These are phyloP conservation scores for Drosophila setosimentum DNA, from an alignment of 2,888 invertebrate species.

Conservation along the genomic window DNA sequence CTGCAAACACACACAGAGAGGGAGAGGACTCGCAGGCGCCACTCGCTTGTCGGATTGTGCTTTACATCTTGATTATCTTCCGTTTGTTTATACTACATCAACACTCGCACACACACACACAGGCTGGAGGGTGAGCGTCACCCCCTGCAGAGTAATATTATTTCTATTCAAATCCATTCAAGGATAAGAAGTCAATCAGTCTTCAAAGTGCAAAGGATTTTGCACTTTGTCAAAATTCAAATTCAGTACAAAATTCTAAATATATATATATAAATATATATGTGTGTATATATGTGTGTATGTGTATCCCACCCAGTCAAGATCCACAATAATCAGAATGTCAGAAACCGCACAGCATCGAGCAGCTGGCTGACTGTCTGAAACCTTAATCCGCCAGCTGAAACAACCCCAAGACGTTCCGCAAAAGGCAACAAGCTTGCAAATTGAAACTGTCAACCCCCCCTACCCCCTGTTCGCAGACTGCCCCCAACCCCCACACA, in stretches of 20 bases:
- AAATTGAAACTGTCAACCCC: slow-evolving; percentile 70
- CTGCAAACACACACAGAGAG: neutral
- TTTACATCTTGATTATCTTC: slow-evolving; percentile 83
- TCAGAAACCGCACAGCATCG: slow-evolving; percentile 22
- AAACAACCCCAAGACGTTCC: slow-evolving; percentile 76
- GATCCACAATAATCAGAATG: slow-evolving; percentile 3
- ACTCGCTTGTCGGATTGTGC: slow-evolving; percentile 63
- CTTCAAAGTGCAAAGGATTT: slow-evolving; percentile 82
- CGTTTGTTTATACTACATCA: slow-evolving; percentile 72
- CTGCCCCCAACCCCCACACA: neutral
- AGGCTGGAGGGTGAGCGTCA: slow-evolving; percentile 10
- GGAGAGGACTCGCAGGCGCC: slow-evolving; percentile 25
- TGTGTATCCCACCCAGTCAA: slow-evolving; percentile 1
- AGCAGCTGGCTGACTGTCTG: slow-evolving; percentile 20
- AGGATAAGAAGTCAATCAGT: slow-evolving; percentile 84
- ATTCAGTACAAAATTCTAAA: slow-evolving; percentile 57
- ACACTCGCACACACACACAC: slow-evolving; percentile 23
- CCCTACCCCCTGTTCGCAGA: neutral
- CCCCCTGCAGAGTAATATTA: slow-evolving; percentile 50
- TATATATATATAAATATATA: neutral
- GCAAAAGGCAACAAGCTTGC: slow-evolving; percentile 61
- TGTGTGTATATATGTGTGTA: neutral
- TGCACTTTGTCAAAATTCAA: slow-evolving; percentile 80
- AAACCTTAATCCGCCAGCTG: slow-evolving; percentile 69
- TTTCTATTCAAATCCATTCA: slow-evolving; percentile 81